Evolutionary conservation across 2,113 vertebrate genomes (phyloP).

Genomic region (Spea multiplicata): DNA sequence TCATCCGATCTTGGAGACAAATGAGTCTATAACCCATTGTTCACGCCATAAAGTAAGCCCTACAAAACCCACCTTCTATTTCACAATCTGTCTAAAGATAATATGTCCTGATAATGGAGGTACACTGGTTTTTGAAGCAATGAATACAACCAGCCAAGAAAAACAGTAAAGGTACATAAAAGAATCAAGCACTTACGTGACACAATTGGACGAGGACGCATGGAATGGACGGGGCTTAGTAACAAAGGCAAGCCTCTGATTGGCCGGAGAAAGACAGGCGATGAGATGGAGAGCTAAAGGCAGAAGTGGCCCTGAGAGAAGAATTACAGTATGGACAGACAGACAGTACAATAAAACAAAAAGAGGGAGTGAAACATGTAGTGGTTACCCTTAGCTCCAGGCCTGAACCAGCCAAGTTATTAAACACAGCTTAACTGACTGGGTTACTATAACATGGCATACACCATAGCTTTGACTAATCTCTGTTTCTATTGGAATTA

Average conservation of each 20-base stretch:
- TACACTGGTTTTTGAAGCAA: constrained; percentile 32
- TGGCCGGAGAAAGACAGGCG: constrained; percentile 45
- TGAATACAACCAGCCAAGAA: constrained; percentile 28
- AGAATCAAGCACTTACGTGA: constrained; percentile 48
- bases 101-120: constrained; percentile 2
- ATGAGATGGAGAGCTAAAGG: constrained; percentile 46
- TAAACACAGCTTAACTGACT: neutral
- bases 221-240: constrained; percentile 46
- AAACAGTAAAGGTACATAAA: constrained; percentile 42
- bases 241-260: constrained; percentile 47
- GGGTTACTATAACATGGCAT: neutral
- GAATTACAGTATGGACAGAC: constrained; percentile 48
- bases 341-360: constrained; percentile 43
- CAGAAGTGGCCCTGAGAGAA: constrained; percentile 45
- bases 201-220: constrained; percentile 47
- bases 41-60: neutral
- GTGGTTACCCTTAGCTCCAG: constrained; percentile 18
- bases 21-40: constrained; percentile 3
- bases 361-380: constrained; percentile 27
- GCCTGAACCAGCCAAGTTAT: constrained; percentile 14
- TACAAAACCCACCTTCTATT: neutral
- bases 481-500: neutral
- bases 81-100: neutral
- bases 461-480: neutral
- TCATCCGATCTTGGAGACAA: constrained; percentile 18